Percentiles rank a stretch among this genome's conserved stretches.
phyloP scores from a whole-genome alignment of 2,113 vertebrate species.

The Ibidorhyncha struthersii region DNA sequence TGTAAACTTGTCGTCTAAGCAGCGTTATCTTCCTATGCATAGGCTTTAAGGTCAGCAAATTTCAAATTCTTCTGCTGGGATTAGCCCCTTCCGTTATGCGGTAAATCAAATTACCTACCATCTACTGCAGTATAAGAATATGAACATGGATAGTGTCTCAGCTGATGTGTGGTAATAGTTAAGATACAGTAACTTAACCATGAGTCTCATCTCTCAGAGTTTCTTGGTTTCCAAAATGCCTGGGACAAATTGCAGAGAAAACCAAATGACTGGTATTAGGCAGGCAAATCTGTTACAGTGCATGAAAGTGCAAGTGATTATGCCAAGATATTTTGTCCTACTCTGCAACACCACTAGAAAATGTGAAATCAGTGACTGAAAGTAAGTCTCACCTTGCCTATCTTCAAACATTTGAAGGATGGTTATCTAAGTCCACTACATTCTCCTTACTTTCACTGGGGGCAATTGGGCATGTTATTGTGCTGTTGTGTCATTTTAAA shows the following conservation, averaged over 20 bases:
- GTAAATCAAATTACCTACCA: no score
- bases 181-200: no score
- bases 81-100: no score
- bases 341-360: background rate
- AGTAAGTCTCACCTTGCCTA: background rate
- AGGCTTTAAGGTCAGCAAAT: no score
- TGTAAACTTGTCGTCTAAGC: no score
- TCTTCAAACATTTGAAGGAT: background rate
- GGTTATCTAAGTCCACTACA: rapidly evolving
- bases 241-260: background rate
- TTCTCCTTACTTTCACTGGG: background rate
- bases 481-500: background rate
- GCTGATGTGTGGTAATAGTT: no score
- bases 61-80: no score
- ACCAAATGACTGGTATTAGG: rapidly evolving
- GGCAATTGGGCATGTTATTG: background rate
- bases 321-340: background rate
- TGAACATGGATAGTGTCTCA: no score
- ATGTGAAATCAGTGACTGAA: background rate
- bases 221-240: no score
- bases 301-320: background rate
- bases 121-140: no score
- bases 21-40: no score
- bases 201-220: no score
- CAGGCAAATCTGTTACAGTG: background rate